These are phyloP conservation scores for Gonioctena quinquepunctata DNA, from an alignment of 1,140 invertebrate genomes.

Conservation along the genomic window DNA sequence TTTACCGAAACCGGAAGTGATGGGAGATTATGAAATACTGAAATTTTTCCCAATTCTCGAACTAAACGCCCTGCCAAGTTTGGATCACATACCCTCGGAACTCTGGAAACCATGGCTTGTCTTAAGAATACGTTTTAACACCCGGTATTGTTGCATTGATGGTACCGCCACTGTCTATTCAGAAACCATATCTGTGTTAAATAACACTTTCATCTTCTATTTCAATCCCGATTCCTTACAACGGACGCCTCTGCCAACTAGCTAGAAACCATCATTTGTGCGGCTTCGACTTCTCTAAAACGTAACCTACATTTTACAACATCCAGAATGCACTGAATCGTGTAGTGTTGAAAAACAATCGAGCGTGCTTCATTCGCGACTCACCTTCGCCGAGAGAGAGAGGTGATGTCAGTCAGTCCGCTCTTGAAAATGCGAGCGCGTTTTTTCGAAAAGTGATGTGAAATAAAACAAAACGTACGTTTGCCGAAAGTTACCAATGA, in stretches of 20 bases:
- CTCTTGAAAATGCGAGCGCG: slow-evolving; percentile 10
- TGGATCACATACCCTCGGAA: no score
- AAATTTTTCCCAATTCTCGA: no score
- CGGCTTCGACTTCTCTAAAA: background rate
- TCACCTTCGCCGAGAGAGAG: background rate
- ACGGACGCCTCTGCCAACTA: background rate
- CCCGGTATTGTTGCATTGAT: no score
- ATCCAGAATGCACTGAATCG: background rate
- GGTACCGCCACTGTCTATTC: background rate
- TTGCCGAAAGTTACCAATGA: background rate
- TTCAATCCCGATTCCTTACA: background rate
- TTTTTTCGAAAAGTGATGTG: background rate
- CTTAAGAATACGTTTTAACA: no score
- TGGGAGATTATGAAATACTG: no score
- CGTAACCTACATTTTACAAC: slow-evolving; percentile 10
- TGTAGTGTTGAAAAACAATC: slow-evolving; percentile 9
- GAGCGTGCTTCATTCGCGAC: slow-evolving; percentile 2
- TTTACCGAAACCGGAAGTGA: no score
- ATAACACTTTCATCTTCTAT: background rate
- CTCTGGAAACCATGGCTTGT: no score
- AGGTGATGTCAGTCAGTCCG: background rate
- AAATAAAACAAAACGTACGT: no score
- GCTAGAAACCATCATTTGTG: background rate
- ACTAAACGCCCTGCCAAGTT: no score
- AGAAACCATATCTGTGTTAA: background rate